Evolutionary conservation across 2,888 invertebrate genomes (phyloP).

Genomic region (Hypomecis punctinalis): DNA sequence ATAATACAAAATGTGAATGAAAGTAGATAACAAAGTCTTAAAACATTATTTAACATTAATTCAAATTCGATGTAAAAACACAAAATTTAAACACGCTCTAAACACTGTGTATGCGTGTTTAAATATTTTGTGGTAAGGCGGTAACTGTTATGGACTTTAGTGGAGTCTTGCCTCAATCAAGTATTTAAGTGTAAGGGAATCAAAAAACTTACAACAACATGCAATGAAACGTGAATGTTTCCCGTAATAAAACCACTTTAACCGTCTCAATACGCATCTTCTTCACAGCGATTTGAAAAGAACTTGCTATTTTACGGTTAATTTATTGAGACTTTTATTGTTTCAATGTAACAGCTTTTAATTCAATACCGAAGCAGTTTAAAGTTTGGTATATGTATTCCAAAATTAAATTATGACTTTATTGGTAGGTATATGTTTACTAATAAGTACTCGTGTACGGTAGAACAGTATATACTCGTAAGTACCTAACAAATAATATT

Average conservation of each 20-base stretch:
- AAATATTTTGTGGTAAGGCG: too few species aligned
- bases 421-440: too few species aligned
- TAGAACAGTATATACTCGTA: too few species aligned
- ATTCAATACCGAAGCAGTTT: conserved; percentile 33
- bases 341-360: conserved; percentile 68
- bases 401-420: conserved; percentile 1
- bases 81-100: too few species aligned
- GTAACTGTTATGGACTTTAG: neutral
- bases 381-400: conserved; percentile 17
- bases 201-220: conserved; percentile 45
- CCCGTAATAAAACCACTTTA: conserved; percentile 72
- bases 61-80: too few species aligned
- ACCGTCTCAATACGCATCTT: conserved; percentile 74
- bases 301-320: conserved; percentile 72
- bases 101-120: too few species aligned
- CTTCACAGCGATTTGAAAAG: conserved; percentile 64
- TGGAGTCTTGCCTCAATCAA: neutral
- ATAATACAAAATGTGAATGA: too few species aligned
- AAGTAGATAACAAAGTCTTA: too few species aligned
- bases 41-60: too few species aligned
- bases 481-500: too few species aligned
- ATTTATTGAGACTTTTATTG: conserved; percentile 78
- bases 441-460: too few species aligned
- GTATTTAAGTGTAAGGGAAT: conserved; percentile 36
- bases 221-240: conserved; percentile 69